Percentiles rank a stretch among this genome's conserved stretches.
Conservation (phyloP, 1,140 invertebrate genomes). For the Eumaeus atala region DNA sequence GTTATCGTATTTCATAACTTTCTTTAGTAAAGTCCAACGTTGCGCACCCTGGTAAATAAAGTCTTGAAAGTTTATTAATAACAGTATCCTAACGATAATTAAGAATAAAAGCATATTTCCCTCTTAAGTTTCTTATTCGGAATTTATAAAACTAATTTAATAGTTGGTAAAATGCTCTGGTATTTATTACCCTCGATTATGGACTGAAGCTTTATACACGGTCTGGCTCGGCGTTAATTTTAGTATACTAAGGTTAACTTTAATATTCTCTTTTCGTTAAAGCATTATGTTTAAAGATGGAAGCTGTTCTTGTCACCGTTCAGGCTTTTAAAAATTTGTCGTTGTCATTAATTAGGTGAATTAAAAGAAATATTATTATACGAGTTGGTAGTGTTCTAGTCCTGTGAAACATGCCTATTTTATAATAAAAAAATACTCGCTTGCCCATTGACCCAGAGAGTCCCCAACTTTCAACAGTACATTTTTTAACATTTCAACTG, state of each 20-base stretch:
- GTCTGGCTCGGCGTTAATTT: neutral
- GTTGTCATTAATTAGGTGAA: too few relatives aligned
- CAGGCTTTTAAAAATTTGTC: too few relatives aligned
- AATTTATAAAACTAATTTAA: conserved; percentile 11
- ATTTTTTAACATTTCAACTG: too few relatives aligned
- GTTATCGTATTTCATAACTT: neutral
- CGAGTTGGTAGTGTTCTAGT: too few relatives aligned
- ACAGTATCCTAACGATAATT: conserved; percentile 9
- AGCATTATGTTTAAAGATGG: too few relatives aligned
- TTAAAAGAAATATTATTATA: too few relatives aligned
- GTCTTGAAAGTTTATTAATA: conserved; percentile 10
- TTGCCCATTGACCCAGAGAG: too few relatives aligned
- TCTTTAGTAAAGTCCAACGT: conserved; percentile 5
- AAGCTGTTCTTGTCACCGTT: too few relatives aligned
- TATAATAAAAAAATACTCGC: too few relatives aligned
- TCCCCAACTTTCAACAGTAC: too few relatives aligned
- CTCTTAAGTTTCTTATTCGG: conserved; percentile 4
- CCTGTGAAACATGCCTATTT: too few relatives aligned
- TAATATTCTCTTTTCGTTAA: too few relatives aligned
- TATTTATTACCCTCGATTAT: conserved; percentile 10
- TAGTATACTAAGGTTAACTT: neutral
- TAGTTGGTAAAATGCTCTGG: conserved; percentile 7
- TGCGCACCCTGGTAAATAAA: conserved; percentile 6
- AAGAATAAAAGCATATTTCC: conserved; percentile 8
- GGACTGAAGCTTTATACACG: conserved; percentile 2